These are phyloP conservation scores for Intellagama lesueurii DNA, from an alignment of 2,797 vertebrate species.

Conservation along the genomic window DNA sequence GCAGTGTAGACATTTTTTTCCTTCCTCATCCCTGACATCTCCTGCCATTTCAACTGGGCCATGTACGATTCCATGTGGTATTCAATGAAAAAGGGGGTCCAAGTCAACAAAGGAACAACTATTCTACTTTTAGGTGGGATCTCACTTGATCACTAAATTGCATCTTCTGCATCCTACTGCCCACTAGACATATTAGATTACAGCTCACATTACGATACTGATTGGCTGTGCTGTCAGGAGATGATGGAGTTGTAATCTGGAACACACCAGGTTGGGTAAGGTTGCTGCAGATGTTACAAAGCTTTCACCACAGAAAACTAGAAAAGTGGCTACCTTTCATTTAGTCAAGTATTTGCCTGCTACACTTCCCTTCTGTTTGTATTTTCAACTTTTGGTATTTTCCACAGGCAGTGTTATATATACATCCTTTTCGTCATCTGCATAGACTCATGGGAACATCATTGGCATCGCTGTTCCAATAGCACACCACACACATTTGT, in stretches of 20 bases:
- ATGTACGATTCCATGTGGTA: background rate
- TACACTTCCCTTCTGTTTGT: background rate
- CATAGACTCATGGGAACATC: background rate
- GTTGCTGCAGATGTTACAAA: too few relatives aligned
- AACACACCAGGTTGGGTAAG: too few relatives aligned
- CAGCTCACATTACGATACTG: too few relatives aligned
- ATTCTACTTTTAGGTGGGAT: background rate
- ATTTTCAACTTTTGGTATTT: background rate
- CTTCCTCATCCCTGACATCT: background rate
- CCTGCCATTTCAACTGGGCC: background rate
- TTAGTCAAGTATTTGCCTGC: background rate
- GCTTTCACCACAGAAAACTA: background rate
- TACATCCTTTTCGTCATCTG: background rate
- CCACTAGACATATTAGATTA: too few relatives aligned
- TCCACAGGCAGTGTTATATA: background rate
- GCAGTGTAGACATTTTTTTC: too few relatives aligned
- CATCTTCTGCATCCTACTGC: too few relatives aligned
- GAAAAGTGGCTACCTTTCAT: background rate
- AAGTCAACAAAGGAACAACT: background rate
- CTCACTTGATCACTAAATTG: too few relatives aligned
- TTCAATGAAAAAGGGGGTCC: constrained; percentile 11
- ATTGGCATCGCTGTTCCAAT: background rate
- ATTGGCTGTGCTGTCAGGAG: too few relatives aligned
- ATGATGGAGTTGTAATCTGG: too few relatives aligned
- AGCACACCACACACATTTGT: background rate